These are phyloP conservation scores for Agapornis roseicollis DNA, from an alignment of 2,113 vertebrate genomes.

Conservation along the genomic window DNA sequence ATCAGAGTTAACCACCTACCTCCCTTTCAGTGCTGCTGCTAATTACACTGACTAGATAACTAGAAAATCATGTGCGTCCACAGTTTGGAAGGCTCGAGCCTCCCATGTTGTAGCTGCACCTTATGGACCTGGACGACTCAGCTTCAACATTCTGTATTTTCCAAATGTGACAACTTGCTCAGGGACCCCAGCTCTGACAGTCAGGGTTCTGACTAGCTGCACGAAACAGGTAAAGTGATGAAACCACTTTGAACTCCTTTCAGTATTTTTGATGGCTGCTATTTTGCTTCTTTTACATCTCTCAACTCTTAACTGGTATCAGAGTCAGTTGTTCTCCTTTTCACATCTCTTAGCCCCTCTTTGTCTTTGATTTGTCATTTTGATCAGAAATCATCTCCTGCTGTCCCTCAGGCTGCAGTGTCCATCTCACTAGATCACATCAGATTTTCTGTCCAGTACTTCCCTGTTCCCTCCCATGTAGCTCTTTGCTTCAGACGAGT, in stretches of 20 bases:
- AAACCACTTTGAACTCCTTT: not conserved
- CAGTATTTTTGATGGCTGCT: not conserved
- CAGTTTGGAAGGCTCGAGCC: not conserved
- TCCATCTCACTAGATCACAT: not conserved
- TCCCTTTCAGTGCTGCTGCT: not conserved
- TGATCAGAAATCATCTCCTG: not conserved
- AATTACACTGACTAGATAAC: not conserved
- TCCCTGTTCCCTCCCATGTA: not conserved
- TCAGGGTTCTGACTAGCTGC: not conserved
- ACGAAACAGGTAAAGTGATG: not conserved
- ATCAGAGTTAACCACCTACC: not conserved
- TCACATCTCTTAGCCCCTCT: not conserved
- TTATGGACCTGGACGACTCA: not conserved
- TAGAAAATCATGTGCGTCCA: not conserved
- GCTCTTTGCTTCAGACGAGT: not conserved
- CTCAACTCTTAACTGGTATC: not conserved
- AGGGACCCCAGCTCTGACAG: not conserved
- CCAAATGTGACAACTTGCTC: not conserved
- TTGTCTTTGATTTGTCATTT: not conserved
- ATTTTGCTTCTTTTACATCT: not conserved
- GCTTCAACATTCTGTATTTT: not conserved
- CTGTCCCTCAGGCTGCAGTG: not conserved
- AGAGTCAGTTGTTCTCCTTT: not conserved
- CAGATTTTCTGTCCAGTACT: not conserved
- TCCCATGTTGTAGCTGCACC: not conserved